phyloP scores from a whole-genome alignment of 2,888 invertebrate species.

The Gortyna flavago region DNA sequence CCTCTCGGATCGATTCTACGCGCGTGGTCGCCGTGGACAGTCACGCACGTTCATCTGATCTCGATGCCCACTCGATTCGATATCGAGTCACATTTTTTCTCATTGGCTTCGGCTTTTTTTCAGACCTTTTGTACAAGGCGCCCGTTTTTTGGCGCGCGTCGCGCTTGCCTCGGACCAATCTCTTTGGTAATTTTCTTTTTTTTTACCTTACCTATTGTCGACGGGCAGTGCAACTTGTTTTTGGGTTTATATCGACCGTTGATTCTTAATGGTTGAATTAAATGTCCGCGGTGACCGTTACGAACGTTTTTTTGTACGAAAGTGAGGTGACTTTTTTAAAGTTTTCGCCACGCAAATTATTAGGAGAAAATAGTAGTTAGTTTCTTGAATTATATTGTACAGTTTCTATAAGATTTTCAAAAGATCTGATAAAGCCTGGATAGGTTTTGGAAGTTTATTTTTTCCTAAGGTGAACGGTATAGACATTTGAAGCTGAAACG shows the following conservation, averaged over 20 bases:
- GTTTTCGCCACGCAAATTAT: constrained; percentile 62
- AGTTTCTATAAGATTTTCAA: constrained; percentile 35
- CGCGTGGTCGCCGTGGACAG: constrained; percentile 75
- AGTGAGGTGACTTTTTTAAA: constrained; percentile 61
- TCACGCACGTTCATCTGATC: constrained; percentile 82
- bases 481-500: constrained; percentile 1
- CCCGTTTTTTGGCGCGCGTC: constrained; percentile 82
- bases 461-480: constrained; percentile 26
- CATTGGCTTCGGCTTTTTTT: constrained; percentile 70
- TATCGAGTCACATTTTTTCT: constrained; percentile 79
- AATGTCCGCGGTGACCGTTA: constrained; percentile 75
- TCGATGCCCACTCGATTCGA: constrained; percentile 81
- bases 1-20: constrained; percentile 76
- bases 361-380: constrained; percentile 41
- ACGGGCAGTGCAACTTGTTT: constrained; percentile 77
- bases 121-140: constrained; percentile 70
- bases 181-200: constrained; percentile 78
- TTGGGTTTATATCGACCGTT: constrained; percentile 79
- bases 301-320: constrained; percentile 68
- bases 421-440: constrained; percentile 26
- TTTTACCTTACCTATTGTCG: constrained; percentile 76
- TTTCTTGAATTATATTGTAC: constrained; percentile 16
- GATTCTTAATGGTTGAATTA: constrained; percentile 78
- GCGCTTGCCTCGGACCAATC: constrained; percentile 77
- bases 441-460: constrained; percentile 14